These are phyloP conservation scores for Laupala kohalensis DNA, from an alignment of 1,140 invertebrate species.

Conservation along the genomic window DNA sequence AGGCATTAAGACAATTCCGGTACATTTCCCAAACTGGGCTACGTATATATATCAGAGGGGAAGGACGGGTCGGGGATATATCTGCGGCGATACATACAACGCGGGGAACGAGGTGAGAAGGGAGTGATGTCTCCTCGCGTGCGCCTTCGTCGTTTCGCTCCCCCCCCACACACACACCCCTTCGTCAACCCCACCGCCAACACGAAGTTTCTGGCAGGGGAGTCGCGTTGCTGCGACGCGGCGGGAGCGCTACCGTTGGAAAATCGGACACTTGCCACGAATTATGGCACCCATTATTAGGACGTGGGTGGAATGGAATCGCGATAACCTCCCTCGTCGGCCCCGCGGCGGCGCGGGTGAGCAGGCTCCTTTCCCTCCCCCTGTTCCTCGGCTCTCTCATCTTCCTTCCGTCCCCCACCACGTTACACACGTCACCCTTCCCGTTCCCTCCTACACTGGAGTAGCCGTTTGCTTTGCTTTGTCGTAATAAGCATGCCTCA, in stretches of 20 bases:
- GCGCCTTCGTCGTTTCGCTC: no score
- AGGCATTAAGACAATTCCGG: no score
- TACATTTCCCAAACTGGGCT: no score
- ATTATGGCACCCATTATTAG: constrained; percentile 13
- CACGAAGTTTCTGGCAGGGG: no score
- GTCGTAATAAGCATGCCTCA: constrained; percentile 4
- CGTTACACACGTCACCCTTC: background rate
- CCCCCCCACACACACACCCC: no score
- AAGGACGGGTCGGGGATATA: no score
- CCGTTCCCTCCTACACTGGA: background rate
- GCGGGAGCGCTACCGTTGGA: background rate
- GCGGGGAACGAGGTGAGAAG: no score
- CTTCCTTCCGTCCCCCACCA: background rate
- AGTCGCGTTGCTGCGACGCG: background rate
- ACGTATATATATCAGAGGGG: no score
- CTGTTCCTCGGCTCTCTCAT: background rate
- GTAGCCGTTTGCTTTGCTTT: background rate
- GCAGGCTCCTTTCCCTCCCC: background rate
- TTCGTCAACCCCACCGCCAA: background rate
- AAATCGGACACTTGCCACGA: constrained; percentile 7
- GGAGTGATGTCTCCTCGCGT: no score
- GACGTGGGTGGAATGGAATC: constrained; percentile 13
- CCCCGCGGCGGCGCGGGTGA: background rate
- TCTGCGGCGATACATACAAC: no score
- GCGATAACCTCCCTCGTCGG: constrained; percentile 6